These are phyloP conservation scores for Brachymystax lenok DNA, from an alignment of 2,797 vertebrate species.

Conservation along the genomic window DNA sequence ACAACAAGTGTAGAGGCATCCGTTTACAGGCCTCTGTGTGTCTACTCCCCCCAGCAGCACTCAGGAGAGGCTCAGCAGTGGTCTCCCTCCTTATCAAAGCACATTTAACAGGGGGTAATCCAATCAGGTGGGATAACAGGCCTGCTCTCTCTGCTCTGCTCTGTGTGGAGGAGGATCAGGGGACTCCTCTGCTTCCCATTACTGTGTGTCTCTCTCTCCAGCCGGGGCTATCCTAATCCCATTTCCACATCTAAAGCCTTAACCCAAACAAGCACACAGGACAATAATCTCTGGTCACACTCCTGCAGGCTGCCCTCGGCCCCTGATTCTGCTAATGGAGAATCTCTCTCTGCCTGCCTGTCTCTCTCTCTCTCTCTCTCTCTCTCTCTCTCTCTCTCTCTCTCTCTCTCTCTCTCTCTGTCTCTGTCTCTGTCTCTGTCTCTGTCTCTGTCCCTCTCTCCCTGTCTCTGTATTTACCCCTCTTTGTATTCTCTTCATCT, in stretches of 20 bases:
- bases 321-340: conserved; percentile 69
- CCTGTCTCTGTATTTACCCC: conserved; percentile 26
- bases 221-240: conserved; percentile 78
- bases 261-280: conserved; percentile 79
- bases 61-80: conserved; percentile 63
- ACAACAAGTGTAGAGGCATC: conserved; percentile 48
- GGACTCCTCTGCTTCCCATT: conserved; percentile 75
- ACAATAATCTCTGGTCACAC: conserved; percentile 79
- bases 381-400: too few species aligned
- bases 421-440: conserved; percentile 40
- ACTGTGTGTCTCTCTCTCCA: conserved; percentile 74
- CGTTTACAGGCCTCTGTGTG: conserved; percentile 47
- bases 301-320: conserved; percentile 66
- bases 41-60: conserved; percentile 34
- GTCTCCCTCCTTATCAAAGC: conserved; percentile 74
- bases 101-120: conserved; percentile 80
- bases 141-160: conserved; percentile 65
- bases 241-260: conserved; percentile 81
- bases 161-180: conserved; percentile 67
- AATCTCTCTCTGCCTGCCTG: conserved; percentile 64
- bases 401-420: conserved; percentile 38
- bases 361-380: too few species aligned
- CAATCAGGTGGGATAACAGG: conserved; percentile 80
- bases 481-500: background rate
- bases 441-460: conserved; percentile 2